phyloP scores from a whole-genome alignment of 2,797 vertebrate genomes.

The Somateria mollissima region DNA sequence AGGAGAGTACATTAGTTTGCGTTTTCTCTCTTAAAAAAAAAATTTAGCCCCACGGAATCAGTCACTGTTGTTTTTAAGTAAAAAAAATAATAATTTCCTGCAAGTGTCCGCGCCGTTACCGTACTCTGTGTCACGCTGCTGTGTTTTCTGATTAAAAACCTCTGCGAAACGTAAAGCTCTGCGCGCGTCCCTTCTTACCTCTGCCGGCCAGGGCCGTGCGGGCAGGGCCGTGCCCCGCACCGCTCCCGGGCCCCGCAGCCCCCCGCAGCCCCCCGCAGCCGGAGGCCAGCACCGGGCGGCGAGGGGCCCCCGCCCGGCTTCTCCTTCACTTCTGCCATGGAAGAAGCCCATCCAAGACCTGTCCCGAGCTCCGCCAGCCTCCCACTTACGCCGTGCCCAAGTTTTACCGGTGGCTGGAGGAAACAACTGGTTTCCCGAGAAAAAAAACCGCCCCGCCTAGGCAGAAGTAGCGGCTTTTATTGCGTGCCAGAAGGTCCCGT shows the following conservation, averaged over 20 bases:
- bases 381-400: neutral
- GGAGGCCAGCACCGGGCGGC: too few relatives aligned
- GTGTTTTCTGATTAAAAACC: constrained; percentile 66
- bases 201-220: neutral
- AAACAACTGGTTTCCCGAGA: neutral
- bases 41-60: neutral
- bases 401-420: neutral
- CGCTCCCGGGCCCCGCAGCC: too few relatives aligned
- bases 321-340: too few relatives aligned
- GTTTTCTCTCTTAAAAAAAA: neutral
- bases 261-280: too few relatives aligned
- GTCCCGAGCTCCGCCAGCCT: neutral
- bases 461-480: neutral
- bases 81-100: neutral
- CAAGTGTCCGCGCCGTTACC: constrained; percentile 8
- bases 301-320: neutral
- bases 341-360: neutral
- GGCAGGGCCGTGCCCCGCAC: neutral
- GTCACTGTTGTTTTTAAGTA: neutral
- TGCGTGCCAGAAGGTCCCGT: neutral
- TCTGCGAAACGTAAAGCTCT: constrained; percentile 14
- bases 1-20: neutral
- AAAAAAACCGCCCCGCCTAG: neutral
- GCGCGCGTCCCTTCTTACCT: neutral
- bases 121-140: constrained; percentile 36